phyloP scores from a whole-genome alignment of 2,113 vertebrate species.

The Anoura caudifer region DNA sequence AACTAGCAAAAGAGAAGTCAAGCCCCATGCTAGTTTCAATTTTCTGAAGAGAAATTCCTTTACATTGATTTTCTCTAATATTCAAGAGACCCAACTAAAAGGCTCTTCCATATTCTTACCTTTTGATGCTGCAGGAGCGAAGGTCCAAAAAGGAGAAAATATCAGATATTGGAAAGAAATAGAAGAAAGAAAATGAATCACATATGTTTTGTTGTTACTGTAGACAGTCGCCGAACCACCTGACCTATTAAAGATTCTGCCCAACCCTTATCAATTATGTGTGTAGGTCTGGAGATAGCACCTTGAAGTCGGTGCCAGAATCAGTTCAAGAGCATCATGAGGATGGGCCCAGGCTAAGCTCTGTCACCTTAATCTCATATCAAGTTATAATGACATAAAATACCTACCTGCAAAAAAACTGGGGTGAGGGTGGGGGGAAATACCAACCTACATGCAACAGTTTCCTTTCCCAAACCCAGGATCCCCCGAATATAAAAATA shows the following conservation, averaged over 20 bases:
- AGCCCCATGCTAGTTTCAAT: background rate
- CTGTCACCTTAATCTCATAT: background rate
- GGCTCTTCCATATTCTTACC: constrained; percentile 69
- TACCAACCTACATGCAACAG: background rate
- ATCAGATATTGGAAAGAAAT: constrained; percentile 47
- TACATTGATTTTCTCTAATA: background rate
- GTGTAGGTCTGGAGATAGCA: background rate
- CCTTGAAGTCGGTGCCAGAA: background rate
- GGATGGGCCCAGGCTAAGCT: background rate
- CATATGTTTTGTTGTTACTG: background rate
- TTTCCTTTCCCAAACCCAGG: background rate
- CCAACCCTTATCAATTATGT: background rate
- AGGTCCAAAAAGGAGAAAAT: constrained; percentile 9
- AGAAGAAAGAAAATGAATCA: constrained; percentile 40
- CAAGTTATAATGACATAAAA: background rate
- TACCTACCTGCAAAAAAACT: background rate
- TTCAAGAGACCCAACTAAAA: background rate
- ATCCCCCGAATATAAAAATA: background rate
- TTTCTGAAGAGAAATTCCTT: constrained; percentile 31
- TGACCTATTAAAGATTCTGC: background rate
- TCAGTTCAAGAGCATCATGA: background rate
- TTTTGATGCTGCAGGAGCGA: constrained; percentile 74
- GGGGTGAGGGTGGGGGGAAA: background rate
- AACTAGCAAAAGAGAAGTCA: background rate
- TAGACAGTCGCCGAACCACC: background rate